Conservation (phyloP, 2,888 invertebrate genomes). For the Aporophyla nigra region DNA sequence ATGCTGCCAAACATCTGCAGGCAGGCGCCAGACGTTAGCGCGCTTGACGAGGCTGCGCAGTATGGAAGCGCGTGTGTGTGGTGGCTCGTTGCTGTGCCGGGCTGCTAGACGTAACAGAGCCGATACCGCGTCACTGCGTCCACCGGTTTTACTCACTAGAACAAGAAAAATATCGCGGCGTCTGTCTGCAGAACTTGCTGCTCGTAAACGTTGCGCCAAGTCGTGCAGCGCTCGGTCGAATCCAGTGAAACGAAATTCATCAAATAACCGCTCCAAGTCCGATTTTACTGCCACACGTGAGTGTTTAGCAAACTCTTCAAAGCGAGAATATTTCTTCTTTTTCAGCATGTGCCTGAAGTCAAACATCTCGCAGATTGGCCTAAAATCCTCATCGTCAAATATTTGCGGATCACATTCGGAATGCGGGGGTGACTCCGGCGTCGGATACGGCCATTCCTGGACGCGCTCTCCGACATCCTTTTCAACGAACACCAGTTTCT, state of each 20-base stretch:
- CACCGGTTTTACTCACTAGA: conserved; percentile 82
- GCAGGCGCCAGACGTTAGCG: conserved; percentile 79
- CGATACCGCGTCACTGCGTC: conserved; percentile 72
- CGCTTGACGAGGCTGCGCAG: conserved; percentile 82
- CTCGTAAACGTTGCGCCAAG: conserved; percentile 72
- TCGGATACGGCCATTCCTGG: conserved; percentile 72
- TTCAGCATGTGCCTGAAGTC: not conserved
- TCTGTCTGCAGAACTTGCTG: conserved; percentile 74
- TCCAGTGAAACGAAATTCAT: conserved; percentile 77
- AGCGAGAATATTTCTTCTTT: conserved; percentile 21
- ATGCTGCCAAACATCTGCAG: conserved; percentile 74
- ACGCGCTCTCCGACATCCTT: conserved; percentile 71
- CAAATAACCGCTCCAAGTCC: conserved; percentile 77
- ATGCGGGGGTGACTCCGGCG: conserved; percentile 49
- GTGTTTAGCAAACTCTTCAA: not conserved
- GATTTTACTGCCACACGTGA: conserved; percentile 57
- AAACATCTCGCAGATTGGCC: not conserved
- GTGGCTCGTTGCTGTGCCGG: conserved; percentile 78
- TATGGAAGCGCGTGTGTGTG: conserved; percentile 78
- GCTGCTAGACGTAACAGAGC: conserved; percentile 73
- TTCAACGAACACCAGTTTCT: conserved; percentile 76
- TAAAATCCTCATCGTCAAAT: conserved; percentile 61
- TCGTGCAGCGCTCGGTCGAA: conserved; percentile 78
- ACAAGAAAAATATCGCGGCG: conserved; percentile 82
- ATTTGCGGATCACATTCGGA: conserved; percentile 28